These are phyloP conservation scores for Agonopterix heracliana DNA, from an alignment of 2,888 invertebrate species.

Conservation along the genomic window DNA sequence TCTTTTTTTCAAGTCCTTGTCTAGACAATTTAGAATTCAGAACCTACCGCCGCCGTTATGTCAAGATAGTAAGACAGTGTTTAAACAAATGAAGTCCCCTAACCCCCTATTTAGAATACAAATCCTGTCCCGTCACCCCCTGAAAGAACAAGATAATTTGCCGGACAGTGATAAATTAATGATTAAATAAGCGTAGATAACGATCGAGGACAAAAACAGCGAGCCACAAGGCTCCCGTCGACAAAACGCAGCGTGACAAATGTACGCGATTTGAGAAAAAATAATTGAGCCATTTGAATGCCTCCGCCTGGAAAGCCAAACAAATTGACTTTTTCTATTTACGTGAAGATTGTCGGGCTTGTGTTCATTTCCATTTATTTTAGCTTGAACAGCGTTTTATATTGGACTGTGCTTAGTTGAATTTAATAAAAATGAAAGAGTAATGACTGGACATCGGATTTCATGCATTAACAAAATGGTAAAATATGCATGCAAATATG, in stretches of 20 bases:
- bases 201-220: constrained; percentile 50
- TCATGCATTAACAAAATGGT: too few relatives aligned
- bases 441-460: too few relatives aligned
- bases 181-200: constrained; percentile 67
- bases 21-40: too few relatives aligned
- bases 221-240: constrained; percentile 23
- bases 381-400: too few relatives aligned
- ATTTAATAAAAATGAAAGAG: too few relatives aligned
- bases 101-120: background rate
- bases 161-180: constrained; percentile 66
- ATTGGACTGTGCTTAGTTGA: too few relatives aligned
- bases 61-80: too few relatives aligned
- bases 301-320: constrained; percentile 45
- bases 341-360: constrained; percentile 1
- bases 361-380: too few relatives aligned
- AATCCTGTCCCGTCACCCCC: constrained; percentile 15
- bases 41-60: too few relatives aligned
- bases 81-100: too few relatives aligned
- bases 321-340: constrained; percentile 47
- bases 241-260: constrained; percentile 45
- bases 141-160: constrained; percentile 48
- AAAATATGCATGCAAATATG: too few relatives aligned
- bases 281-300: constrained; percentile 56
- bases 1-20: too few relatives aligned
- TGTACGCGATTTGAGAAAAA: constrained; percentile 46